A percentile compares a stretch with the other conserved stretches of the same genome.
phyloP scores from a whole-genome alignment of 2,113 vertebrate species.

The Ellobius talpinus region DNA sequence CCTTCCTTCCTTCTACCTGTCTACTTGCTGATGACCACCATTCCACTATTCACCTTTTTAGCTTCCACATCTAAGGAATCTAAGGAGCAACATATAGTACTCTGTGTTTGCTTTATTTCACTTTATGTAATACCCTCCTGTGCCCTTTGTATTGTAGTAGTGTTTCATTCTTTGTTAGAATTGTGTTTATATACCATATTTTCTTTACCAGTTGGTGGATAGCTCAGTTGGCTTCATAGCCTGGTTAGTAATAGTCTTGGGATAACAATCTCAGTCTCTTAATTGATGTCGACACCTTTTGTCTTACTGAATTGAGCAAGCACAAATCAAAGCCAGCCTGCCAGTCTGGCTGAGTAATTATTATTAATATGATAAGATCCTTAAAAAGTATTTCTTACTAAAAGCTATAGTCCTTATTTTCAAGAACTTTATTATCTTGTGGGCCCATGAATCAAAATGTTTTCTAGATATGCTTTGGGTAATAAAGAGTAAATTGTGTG shows the following conservation, averaged over 20 bases:
- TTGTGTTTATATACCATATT: neutral
- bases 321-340: neutral
- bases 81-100: no score
- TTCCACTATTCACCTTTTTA: neutral
- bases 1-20: neutral
- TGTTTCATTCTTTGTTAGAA: neutral
- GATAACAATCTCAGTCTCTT: neutral
- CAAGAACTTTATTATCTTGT: neutral
- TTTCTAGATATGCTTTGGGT: constrained; percentile 17
- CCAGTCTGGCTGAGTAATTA: neutral
- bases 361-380: neutral
- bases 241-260: neutral
- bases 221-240: neutral
- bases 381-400: neutral
- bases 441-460: neutral
- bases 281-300: neutral
- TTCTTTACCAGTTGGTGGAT: neutral
- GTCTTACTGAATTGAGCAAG: neutral
- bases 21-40: no score
- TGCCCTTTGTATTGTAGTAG: neutral
- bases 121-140: neutral
- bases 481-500: constrained; percentile 13
- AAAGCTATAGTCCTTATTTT: neutral
- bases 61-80: neutral
- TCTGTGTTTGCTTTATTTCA: neutral